Conservation (phyloP, 2,797 vertebrate species). For the Taeniopygia guttata region DNA sequence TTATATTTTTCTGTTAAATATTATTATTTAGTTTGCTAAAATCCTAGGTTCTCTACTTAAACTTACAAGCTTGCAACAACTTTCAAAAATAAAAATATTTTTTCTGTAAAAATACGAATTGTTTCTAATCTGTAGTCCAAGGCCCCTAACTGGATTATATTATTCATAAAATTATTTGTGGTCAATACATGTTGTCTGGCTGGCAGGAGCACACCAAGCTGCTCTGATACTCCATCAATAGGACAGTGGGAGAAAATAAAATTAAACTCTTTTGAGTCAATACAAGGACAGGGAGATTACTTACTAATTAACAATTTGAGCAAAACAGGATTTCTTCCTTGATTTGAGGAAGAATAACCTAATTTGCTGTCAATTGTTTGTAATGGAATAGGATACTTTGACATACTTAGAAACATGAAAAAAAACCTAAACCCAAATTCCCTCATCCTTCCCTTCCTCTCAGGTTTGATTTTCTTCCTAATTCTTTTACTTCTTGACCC, state of each 20-base stretch:
- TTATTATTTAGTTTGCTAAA: neutral
- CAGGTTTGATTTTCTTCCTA: neutral
- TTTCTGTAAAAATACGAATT: neutral
- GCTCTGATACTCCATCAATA: neutral
- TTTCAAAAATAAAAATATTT: neutral
- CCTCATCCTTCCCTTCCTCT: neutral
- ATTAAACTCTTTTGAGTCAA: neutral
- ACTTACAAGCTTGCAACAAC: neutral
- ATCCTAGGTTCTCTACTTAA: neutral
- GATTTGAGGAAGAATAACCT: neutral
- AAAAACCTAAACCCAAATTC: neutral
- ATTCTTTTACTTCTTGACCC: neutral
- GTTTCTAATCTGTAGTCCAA: neutral
- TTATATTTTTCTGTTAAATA: neutral
- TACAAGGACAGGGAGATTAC: neutral
- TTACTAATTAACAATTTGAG: neutral
- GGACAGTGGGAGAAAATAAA: neutral
- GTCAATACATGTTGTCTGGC: neutral
- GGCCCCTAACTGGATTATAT: neutral
- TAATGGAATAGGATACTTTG: neutral
- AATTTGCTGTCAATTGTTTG: neutral
- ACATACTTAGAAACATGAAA: neutral
- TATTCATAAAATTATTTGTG: neutral
- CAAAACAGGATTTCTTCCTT: neutral
- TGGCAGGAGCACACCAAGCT: neutral